A percentile compares a stretch with the other conserved stretches of the same genome.
These are phyloP conservation scores for Cyphomyrus discorhynchus DNA, from an alignment of 2,113 vertebrate genomes.

Conservation along the genomic window DNA sequence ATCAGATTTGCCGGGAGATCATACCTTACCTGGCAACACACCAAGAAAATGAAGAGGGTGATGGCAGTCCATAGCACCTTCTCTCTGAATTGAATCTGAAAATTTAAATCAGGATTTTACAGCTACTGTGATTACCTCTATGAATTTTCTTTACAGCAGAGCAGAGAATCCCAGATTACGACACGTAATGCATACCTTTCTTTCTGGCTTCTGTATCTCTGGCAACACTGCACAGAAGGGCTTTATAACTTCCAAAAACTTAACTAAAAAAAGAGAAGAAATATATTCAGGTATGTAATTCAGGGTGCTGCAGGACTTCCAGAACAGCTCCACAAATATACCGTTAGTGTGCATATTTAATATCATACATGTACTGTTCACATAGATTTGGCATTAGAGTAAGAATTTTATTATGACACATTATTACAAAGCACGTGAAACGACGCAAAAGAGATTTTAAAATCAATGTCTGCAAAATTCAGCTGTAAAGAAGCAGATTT, in stretches of 20 bases:
- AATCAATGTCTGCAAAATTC: background rate
- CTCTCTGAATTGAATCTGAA: slow-evolving; percentile 95
- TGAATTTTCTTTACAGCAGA: background rate
- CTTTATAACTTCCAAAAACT: slow-evolving; percentile 98
- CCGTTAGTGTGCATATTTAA: background rate
- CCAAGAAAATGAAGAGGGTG: slow-evolving; percentile 95
- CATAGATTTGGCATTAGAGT: background rate
- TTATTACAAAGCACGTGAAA: background rate
- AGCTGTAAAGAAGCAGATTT: background rate
- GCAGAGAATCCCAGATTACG: background rate
- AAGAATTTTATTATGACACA: background rate
- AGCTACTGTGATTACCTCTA: background rate
- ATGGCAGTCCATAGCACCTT: slow-evolving; percentile 98
- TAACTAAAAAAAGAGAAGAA: slow-evolving; percentile 63
- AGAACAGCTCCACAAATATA: background rate
- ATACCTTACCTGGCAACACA: slow-evolving; percentile 88
- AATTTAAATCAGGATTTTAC: background rate
- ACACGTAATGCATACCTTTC: slow-evolving; percentile 72
- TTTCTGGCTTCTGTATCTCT: slow-evolving; percentile 96
- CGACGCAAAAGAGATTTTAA: too few species aligned
- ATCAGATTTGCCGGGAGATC: background rate
- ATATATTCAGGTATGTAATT: background rate
- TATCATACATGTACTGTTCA: background rate
- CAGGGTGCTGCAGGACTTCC: background rate
- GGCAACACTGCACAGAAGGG: slow-evolving; percentile 97